Evolutionary conservation across 1,140 invertebrate species (phyloP).

Genomic region (Brachionus sp.): DNA sequence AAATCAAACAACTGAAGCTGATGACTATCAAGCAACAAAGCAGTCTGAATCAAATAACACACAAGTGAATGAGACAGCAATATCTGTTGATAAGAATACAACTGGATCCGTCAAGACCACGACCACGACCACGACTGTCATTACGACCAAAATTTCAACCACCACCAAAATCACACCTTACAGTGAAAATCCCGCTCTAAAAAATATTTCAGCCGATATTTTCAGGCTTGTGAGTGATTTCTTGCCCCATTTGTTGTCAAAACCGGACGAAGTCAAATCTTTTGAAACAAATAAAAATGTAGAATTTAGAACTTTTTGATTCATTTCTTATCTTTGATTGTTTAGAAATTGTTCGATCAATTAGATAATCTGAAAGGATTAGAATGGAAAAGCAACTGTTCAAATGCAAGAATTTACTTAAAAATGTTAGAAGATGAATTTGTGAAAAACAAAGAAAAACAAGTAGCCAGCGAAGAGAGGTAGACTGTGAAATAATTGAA

Average conservation of each 20-base stretch:
- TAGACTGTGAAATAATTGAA: not conserved
- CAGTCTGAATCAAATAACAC: not conserved
- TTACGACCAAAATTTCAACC: not conserved
- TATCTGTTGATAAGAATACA: not conserved
- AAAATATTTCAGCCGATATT: not conserved
- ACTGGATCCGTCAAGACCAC: not conserved
- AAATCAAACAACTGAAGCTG: not conserved
- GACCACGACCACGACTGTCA: not conserved
- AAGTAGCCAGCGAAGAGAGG: not conserved
- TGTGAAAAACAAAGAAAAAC: not conserved
- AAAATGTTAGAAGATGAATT: slow-evolving; percentile 7
- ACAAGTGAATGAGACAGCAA: not conserved
- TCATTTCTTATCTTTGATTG: not conserved
- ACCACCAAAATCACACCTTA: not conserved
- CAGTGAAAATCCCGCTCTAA: not conserved
- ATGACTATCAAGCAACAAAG: not conserved
- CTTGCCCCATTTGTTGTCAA: not conserved
- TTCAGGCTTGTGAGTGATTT: not conserved
- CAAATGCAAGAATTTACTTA: not conserved
- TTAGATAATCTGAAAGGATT: not conserved
- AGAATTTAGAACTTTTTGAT: not conserved
- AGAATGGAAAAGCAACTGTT: not conserved
- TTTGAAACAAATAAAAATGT: not conserved
- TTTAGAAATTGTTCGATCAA: not conserved
- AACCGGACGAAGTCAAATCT: not conserved